Percentiles rank a stretch among this genome's conserved stretches.
These are phyloP conservation scores for Thermophis baileyi DNA, from an alignment of 2,113 vertebrate species.

Conservation along the genomic window DNA sequence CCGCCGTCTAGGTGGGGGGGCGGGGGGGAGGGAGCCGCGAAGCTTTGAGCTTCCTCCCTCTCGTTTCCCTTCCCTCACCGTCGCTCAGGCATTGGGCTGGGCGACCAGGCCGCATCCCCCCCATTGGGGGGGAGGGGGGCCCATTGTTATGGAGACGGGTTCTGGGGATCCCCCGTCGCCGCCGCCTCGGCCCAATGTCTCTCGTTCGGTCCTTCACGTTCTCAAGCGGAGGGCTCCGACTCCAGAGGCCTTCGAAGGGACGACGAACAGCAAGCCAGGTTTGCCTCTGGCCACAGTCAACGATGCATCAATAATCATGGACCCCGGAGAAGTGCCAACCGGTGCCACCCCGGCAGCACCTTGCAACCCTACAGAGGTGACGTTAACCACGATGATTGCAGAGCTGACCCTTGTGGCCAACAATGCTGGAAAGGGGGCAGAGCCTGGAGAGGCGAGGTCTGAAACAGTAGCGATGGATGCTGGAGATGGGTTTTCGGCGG, in stretches of 20 bases:
- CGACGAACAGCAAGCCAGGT: background rate
- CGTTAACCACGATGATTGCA: background rate
- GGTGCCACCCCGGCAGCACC: background rate
- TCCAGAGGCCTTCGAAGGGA: background rate
- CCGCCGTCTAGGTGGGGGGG: background rate
- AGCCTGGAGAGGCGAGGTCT: background rate
- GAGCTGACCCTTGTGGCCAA: background rate
- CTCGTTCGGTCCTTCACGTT: constrained; percentile 56
- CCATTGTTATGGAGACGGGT: constrained; percentile 72
- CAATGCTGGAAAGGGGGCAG: background rate
- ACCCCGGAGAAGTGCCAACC: background rate
- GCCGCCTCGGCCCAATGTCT: constrained; percentile 59
- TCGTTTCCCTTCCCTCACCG: constrained; percentile 24
- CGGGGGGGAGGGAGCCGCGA: background rate
- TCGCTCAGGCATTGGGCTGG: constrained; percentile 46
- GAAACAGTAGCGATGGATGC: background rate
- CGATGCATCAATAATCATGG: background rate
- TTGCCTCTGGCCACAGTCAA: background rate
- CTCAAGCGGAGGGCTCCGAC: constrained; percentile 30
- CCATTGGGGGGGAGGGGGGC: constrained; percentile 68
- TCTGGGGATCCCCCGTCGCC: constrained; percentile 69
- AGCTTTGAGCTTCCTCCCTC: constrained; percentile 11
- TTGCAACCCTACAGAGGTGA: background rate
- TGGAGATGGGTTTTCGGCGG: background rate
- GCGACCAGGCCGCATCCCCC: constrained; percentile 52